Percentiles rank a stretch among this genome's conserved stretches.
These are phyloP conservation scores for Carettochelys insculpta DNA, from an alignment of 2,113 vertebrate genomes.

Conservation along the genomic window DNA sequence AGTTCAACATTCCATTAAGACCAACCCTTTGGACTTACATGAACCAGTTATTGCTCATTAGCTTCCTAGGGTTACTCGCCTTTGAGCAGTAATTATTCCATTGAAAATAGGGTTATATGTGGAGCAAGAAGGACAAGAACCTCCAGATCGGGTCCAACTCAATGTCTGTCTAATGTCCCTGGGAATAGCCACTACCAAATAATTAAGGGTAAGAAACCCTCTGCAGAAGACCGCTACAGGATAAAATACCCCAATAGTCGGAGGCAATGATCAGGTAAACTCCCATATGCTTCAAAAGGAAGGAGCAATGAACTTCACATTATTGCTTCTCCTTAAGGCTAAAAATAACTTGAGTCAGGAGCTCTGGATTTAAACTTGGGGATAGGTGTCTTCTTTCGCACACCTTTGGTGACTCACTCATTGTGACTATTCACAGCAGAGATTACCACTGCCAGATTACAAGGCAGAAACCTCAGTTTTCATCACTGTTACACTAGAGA, in stretches of 20 bases:
- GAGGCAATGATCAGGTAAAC: neutral
- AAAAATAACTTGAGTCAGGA: neutral
- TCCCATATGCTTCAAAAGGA: neutral
- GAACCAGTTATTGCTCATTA: neutral
- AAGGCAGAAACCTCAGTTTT: conserved; percentile 34
- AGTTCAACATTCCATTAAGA: neutral
- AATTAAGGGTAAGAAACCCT: neutral
- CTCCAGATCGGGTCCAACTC: neutral
- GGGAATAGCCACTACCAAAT: neutral
- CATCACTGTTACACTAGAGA: conserved; percentile 8
- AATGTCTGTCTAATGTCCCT: neutral
- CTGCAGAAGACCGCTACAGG: neutral
- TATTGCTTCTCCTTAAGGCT: neutral
- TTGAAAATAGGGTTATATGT: neutral
- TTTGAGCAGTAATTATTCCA: rapidly evolving
- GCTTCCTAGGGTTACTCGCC: neutral
- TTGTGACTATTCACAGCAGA: rapidly evolving
- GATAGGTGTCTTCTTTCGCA: neutral
- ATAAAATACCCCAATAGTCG: neutral
- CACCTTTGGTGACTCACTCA: neutral
- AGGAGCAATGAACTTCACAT: neutral
- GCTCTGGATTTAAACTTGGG: neutral
- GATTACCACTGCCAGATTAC: conserved; percentile 27
- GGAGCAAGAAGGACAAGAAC: neutral
- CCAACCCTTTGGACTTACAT: rapidly evolving